Evolutionary conservation across 2,797 vertebrate species (phyloP).

Genomic region (Macropus fuliginosus): DNA sequence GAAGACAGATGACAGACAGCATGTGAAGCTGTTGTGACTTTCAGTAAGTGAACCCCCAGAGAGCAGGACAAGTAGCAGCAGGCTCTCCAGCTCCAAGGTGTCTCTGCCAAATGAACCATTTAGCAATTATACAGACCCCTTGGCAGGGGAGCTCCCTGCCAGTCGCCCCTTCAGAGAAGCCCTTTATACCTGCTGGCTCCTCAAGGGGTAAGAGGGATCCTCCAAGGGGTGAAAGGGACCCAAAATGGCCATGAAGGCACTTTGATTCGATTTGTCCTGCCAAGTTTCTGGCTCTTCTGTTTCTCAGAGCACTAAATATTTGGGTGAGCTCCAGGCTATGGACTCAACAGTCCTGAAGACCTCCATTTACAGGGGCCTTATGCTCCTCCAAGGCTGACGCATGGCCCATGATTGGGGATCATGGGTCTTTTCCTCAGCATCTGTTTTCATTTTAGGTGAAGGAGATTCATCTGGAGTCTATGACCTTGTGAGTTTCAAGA

Average conservation of each 20-base stretch:
- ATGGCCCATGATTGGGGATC: not conserved
- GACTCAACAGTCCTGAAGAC: not conserved
- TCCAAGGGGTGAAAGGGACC: not conserved
- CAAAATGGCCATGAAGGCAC: not conserved
- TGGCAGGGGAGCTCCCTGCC: slow-evolving; percentile 28
- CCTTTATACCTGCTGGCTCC: slow-evolving; percentile 36
- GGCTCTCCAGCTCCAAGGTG: slow-evolving; percentile 49
- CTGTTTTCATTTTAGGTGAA: not conserved
- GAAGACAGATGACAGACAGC: slow-evolving; percentile 10
- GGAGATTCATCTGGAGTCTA: not conserved
- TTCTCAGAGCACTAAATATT: not conserved
- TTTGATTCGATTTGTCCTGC: too few species aligned
- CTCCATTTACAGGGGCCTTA: not conserved
- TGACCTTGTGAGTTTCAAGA: not conserved
- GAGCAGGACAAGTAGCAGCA: slow-evolving; percentile 65
- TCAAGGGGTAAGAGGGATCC: not conserved
- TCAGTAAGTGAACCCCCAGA: slow-evolving; percentile 54
- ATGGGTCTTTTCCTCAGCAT: not conserved
- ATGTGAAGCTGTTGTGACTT: slow-evolving; percentile 33
- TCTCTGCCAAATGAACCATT: slow-evolving; percentile 71
- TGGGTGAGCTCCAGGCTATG: not conserved
- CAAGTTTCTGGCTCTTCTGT: not conserved
- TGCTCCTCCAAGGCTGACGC: not conserved
- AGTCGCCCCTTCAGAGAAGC: slow-evolving; percentile 31
- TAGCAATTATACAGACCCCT: slow-evolving; percentile 65